phyloP scores from a whole-genome alignment of 2,888 invertebrate species.

The Syrphus vitripennis region DNA sequence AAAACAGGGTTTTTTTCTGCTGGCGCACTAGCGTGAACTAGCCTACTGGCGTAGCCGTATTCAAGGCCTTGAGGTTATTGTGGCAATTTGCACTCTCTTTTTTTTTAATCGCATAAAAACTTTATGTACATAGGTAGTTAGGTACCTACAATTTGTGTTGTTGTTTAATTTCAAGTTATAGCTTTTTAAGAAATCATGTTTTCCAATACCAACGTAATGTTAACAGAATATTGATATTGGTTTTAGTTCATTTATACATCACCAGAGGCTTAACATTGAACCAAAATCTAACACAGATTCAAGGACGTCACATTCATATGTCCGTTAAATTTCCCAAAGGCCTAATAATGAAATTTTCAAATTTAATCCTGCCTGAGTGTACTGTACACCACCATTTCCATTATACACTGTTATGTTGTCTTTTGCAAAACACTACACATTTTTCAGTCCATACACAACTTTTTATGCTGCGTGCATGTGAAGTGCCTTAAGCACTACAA shows the following conservation, averaged over 20 bases:
- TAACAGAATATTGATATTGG: not conserved
- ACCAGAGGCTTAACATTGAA: conserved; percentile 24
- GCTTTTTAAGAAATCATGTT: too few relatives aligned
- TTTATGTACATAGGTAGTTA: too few relatives aligned
- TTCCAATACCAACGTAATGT: not conserved
- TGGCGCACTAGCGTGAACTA: too few relatives aligned
- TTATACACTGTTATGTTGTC: not conserved
- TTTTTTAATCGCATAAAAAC: too few relatives aligned
- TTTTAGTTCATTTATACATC: not conserved
- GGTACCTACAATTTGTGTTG: too few relatives aligned
- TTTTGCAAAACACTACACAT: not conserved
- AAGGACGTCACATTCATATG: conserved; percentile 76
- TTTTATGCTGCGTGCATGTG: not conserved
- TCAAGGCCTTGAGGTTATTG: too few relatives aligned
- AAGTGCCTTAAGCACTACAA: conserved; percentile 4
- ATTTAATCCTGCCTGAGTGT: conserved; percentile 11
- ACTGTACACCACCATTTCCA: not conserved
- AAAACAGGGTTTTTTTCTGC: too few relatives aligned
- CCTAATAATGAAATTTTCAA: conserved; percentile 78
- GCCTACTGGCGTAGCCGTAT: too few relatives aligned
- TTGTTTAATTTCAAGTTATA: too few relatives aligned
- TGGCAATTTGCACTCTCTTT: too few relatives aligned
- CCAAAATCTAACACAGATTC: conserved; percentile 14
- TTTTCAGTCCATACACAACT: not conserved
- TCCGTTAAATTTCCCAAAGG: conserved; percentile 80